Evolutionary conservation across 2,888 invertebrate species (phyloP).

Genomic region (Tetragonisca angustula): DNA sequence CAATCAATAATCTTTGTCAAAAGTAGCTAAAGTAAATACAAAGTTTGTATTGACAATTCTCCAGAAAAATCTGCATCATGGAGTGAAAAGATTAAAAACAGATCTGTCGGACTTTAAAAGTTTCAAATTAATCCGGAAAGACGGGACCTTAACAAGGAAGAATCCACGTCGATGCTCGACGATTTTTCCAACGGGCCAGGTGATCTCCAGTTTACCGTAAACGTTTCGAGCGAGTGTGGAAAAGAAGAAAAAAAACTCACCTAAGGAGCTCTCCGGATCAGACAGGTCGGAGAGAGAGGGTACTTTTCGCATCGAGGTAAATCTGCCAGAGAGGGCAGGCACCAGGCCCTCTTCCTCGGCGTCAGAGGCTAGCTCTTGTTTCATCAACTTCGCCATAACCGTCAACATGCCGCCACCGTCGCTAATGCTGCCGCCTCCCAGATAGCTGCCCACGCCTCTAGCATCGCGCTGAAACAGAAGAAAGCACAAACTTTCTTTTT

Average conservation of each 20-base stretch:
- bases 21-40: background rate
- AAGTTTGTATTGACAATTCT: no score
- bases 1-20: background rate
- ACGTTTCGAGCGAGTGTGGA: background rate
- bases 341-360: slow-evolving; percentile 87
- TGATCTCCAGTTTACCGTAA: slow-evolving; percentile 32
- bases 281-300: slow-evolving; percentile 96
- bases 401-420: slow-evolving; percentile 81
- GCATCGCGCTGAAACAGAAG: slow-evolving; percentile 77
- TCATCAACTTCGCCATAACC: slow-evolving; percentile 84
- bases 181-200: background rate
- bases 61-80: no score
- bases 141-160: slow-evolving; percentile 8
- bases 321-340: slow-evolving; percentile 85
- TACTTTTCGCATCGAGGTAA: slow-evolving; percentile 92
- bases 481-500: background rate
- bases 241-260: slow-evolving; percentile 87
- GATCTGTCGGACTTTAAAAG: background rate
- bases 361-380: slow-evolving; percentile 86
- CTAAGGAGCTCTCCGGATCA: slow-evolving; percentile 94
- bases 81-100: no score
- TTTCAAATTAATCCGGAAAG: background rate
- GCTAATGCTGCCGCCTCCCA: slow-evolving; percentile 76
- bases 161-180: background rate
- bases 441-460: slow-evolving; percentile 76